Conservation (phyloP, 2,113 vertebrate genomes). For the Callipepla squamata region DNA sequence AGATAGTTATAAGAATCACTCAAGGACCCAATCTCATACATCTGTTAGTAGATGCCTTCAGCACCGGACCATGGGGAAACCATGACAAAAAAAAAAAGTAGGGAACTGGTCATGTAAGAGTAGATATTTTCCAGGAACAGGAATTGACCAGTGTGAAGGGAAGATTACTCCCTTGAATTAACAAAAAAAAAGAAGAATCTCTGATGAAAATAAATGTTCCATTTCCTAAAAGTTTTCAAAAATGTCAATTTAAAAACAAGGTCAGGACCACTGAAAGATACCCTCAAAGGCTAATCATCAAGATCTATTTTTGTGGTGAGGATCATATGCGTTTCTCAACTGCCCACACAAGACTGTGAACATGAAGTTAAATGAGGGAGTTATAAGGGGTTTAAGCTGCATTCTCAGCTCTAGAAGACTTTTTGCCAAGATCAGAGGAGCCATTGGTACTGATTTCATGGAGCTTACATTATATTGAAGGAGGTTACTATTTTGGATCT, state of each 20-base stretch:
- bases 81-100: too few relatives aligned
- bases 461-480: slow-evolving; percentile 15
- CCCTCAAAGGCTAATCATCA: not conserved
- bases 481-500: slow-evolving; percentile 42
- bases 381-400: not conserved
- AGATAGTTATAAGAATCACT: too few relatives aligned
- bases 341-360: not conserved
- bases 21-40: too few relatives aligned
- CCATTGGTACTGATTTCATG: slow-evolving; percentile 18
- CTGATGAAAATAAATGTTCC: not conserved
- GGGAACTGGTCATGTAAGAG: too few relatives aligned
- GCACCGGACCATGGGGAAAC: too few relatives aligned
- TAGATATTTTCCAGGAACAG: too few relatives aligned
- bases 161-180: too few relatives aligned
- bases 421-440: slow-evolving; percentile 23
- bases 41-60: too few relatives aligned
- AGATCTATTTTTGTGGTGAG: not conserved
- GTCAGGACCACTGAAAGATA: not conserved
- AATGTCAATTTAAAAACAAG: not conserved
- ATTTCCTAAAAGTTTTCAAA: not conserved
- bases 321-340: not conserved
- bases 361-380: slow-evolving; percentile 25
- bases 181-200: too few relatives aligned
- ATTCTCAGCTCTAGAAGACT: not conserved
- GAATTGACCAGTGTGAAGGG: too few relatives aligned